A percentile compares a stretch with the other conserved stretches of the same genome.
Evolutionary conservation across 2,888 invertebrate species (phyloP).

Genomic region (Amphipyra berbera): DNA sequence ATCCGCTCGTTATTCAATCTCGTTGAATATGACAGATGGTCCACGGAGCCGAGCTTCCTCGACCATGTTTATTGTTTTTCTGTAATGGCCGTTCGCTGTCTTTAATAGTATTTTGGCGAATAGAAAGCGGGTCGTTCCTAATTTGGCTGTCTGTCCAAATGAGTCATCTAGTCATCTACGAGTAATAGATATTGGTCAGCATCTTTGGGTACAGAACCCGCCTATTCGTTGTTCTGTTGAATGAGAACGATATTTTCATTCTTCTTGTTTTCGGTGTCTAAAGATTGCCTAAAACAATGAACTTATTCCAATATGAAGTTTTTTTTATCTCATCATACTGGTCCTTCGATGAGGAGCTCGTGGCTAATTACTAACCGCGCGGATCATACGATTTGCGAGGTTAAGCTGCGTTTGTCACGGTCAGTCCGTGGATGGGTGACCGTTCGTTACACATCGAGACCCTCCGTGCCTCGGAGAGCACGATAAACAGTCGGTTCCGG

Average conservation of each 20-base stretch:
- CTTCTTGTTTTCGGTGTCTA: too few relatives aligned
- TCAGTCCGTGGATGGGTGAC: too few relatives aligned
- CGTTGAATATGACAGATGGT: slow-evolving; percentile 48
- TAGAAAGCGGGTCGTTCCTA: slow-evolving; percentile 49
- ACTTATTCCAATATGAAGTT: too few relatives aligned
- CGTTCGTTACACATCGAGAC: too few relatives aligned
- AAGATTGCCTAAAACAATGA: too few relatives aligned
- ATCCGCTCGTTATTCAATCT: slow-evolving; percentile 15
- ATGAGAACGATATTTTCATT: neutral
- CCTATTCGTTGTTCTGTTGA: slow-evolving; percentile 21
- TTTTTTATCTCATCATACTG: too few relatives aligned
- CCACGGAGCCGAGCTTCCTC: slow-evolving; percentile 8
- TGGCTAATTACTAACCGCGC: too few relatives aligned
- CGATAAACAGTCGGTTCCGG: too few relatives aligned
- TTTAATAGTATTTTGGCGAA: slow-evolving; percentile 34
- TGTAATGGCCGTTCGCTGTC: slow-evolving; percentile 31
- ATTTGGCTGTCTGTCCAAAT: slow-evolving; percentile 34
- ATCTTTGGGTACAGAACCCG: slow-evolving; percentile 19
- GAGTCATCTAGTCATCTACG: slow-evolving; percentile 18
- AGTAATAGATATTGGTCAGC: slow-evolving; percentile 31
- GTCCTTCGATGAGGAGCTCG: too few relatives aligned
- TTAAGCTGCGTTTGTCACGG: too few relatives aligned
- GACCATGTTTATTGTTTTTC: slow-evolving; percentile 40
- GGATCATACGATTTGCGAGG: too few relatives aligned
- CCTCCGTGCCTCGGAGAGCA: too few relatives aligned